phyloP scores from a whole-genome alignment of 2,888 invertebrate genomes.

The Volucella inanis region DNA sequence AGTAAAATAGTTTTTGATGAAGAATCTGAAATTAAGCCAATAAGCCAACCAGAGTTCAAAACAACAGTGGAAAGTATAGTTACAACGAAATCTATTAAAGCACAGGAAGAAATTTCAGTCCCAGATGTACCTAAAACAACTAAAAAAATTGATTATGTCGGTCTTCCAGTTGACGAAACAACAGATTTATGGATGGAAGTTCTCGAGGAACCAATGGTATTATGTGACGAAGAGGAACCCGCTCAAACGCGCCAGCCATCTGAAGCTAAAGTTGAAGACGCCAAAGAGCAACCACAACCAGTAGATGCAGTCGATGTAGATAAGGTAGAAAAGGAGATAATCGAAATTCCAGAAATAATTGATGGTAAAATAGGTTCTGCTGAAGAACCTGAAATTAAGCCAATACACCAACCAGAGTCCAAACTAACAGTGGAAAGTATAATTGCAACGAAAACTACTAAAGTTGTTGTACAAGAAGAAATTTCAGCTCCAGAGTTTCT shows the following conservation, averaged over 20 bases:
- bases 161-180: slow-evolving; percentile 77
- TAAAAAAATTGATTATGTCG: slow-evolving; percentile 71
- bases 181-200: slow-evolving; percentile 78
- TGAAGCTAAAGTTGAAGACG: not conserved
- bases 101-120: not conserved
- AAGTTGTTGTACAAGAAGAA: not conserved
- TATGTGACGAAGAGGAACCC: slow-evolving; percentile 64
- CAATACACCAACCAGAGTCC: not conserved
- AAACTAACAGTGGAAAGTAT: not conserved
- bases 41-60: not conserved
- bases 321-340: not conserved
- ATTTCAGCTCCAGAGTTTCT: not conserved
- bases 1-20: no score
- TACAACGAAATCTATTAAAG: not conserved
- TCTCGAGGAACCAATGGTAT: slow-evolving; percentile 60
- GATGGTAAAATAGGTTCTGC: slow-evolving; percentile 9
- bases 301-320: no score
- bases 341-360: no score
- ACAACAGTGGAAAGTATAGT: not conserved
- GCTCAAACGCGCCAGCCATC: not conserved
- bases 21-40: no score
- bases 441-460: not conserved
- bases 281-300: not conserved
- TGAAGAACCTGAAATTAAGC: no score
- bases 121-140: not conserved